phyloP scores from a whole-genome alignment of 2,888 invertebrate species.

The Formica aserva region DNA sequence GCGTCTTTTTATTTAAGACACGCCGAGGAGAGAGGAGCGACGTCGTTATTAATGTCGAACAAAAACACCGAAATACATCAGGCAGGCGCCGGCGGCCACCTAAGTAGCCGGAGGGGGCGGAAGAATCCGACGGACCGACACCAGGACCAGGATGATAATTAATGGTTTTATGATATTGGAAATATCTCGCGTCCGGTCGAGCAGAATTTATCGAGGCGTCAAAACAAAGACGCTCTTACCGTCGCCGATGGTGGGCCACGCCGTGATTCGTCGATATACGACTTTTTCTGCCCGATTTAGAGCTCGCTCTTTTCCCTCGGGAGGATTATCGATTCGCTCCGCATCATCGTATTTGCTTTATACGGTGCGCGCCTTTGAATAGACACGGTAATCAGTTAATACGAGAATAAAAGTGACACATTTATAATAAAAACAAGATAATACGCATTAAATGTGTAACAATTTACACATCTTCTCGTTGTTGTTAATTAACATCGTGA shows the following conservation, averaged over 20 bases:
- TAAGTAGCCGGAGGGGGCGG: slow-evolving; percentile 76
- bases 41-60: slow-evolving; percentile 81
- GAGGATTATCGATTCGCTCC: slow-evolving; percentile 40
- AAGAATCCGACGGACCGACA: slow-evolving; percentile 74
- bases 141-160: slow-evolving; percentile 79
- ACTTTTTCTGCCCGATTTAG: slow-evolving; percentile 52
- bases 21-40: slow-evolving; percentile 63
- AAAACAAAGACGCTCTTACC: slow-evolving; percentile 65
- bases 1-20: slow-evolving; percentile 33
- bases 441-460: background rate
- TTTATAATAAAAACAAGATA: background rate
- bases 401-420: background rate
- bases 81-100: slow-evolving; percentile 81
- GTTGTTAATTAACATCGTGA: background rate
- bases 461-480: background rate
- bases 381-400: background rate
- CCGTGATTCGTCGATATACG: slow-evolving; percentile 54
- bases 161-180: slow-evolving; percentile 83
- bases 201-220: slow-evolving; percentile 71
- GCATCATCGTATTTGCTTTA: slow-evolving; percentile 33
- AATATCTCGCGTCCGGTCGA: slow-evolving; percentile 76
- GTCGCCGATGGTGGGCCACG: slow-evolving; percentile 37
- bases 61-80: slow-evolving; percentile 82
- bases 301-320: slow-evolving; percentile 8
- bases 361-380: background rate